A percentile compares a stretch with the other conserved stretches of the same genome.
Conservation (phyloP, 2,888 invertebrate species). For the Mythimna ferrago region DNA sequence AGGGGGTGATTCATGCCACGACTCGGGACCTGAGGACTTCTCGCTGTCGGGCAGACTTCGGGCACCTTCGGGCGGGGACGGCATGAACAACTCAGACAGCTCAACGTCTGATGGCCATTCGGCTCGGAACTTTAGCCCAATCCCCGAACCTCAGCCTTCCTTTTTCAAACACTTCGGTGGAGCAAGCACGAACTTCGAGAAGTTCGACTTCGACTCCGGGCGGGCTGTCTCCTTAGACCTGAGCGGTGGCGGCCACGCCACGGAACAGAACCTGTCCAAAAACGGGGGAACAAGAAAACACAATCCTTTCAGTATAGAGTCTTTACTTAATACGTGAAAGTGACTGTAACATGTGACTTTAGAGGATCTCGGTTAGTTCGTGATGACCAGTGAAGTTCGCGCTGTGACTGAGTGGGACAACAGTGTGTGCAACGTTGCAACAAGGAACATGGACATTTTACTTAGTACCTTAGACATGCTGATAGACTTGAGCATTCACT, state of each 20-base stretch:
- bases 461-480: conserved; percentile 8
- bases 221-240: conserved; percentile 89
- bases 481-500: too few species aligned
- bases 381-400: conserved; percentile 70
- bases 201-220: conserved; percentile 89
- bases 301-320: conserved; percentile 98
- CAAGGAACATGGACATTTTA: conserved; percentile 26
- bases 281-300: conserved; percentile 91
- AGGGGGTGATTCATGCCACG: conserved; percentile 94
- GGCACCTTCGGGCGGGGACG: conserved; percentile 91
- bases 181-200: conserved; percentile 82
- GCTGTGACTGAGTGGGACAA: conserved; percentile 38
- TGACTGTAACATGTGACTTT: conserved; percentile 76
- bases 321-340: conserved; percentile 94
- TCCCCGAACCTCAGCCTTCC: conserved; percentile 86
- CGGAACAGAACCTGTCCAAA: conserved; percentile 88
- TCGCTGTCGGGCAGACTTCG: conserved; percentile 91
- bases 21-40: conserved; percentile 92
- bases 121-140: conserved; percentile 85
- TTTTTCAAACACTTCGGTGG: conserved; percentile 86
- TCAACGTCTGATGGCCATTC: conserved; percentile 88
- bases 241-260: conserved; percentile 82
- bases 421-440: conserved; percentile 38
- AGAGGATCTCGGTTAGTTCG: conserved; percentile 79
- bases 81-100: conserved; percentile 91